Evolutionary conservation across 2,888 invertebrate species (phyloP).

Genomic region (Cerastis rubricosa): DNA sequence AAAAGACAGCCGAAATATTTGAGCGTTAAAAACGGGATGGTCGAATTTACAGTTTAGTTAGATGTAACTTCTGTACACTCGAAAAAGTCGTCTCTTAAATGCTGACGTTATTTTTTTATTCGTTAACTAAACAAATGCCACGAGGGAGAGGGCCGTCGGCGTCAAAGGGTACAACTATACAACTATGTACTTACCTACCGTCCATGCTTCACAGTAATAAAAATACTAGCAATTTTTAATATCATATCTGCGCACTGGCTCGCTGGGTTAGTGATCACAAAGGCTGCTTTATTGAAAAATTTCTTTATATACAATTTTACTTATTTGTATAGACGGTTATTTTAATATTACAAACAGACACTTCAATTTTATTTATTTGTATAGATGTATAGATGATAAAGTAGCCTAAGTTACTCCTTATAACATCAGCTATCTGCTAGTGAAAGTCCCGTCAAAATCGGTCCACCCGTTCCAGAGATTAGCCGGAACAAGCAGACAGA

Average conservation of each 20-base stretch:
- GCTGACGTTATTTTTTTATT: conserved; percentile 39
- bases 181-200: neutral
- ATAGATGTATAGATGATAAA: too few species aligned
- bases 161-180: conserved; percentile 36
- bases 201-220: neutral
- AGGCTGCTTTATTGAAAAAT: too few species aligned
- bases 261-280: neutral
- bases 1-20: conserved; percentile 47
- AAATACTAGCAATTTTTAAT: conserved; percentile 15
- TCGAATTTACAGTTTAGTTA: conserved; percentile 53
- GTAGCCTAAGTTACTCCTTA: too few species aligned
- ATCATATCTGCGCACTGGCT: neutral
- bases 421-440: too few species aligned
- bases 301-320: too few species aligned
- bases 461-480: too few species aligned
- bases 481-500: too few species aligned
- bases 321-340: too few species aligned
- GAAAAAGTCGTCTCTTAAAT: conserved; percentile 49
- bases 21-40: conserved; percentile 52
- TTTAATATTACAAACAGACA: too few species aligned
- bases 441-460: too few species aligned
- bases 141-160: conserved; percentile 12
- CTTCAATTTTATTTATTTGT: too few species aligned
- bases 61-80: conserved; percentile 53
- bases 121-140: conserved; percentile 51